Conservation (phyloP, 2,113 vertebrate species). For the Myiagra hebetior region DNA sequence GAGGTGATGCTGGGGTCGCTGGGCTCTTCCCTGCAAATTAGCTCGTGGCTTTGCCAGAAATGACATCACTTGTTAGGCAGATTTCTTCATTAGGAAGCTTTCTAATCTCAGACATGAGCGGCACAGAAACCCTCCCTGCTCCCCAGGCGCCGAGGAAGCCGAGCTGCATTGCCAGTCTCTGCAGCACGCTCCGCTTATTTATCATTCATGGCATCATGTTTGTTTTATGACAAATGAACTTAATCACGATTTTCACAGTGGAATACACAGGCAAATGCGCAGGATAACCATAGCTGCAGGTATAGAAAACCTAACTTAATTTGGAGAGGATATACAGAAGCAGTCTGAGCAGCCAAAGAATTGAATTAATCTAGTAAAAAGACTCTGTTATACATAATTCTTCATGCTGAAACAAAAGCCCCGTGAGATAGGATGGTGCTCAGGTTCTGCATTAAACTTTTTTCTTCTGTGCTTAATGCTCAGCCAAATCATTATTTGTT, state of each 20-base stretch:
- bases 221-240: slow-evolving; percentile 47
- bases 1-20: not conserved
- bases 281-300: slow-evolving; percentile 1
- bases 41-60: slow-evolving; percentile 14
- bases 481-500: slow-evolving; percentile 7
- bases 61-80: slow-evolving; percentile 10
- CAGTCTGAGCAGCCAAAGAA: not conserved
- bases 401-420: not conserved
- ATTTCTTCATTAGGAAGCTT: slow-evolving; percentile 43
- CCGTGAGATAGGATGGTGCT: not conserved
- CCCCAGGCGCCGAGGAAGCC: not conserved
- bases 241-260: slow-evolving; percentile 19
- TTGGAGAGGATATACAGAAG: not conserved
- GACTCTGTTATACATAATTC: not conserved
- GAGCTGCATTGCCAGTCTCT: not conserved
- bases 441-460: not conserved
- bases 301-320: slow-evolving; percentile 5
- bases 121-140: not conserved
- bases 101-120: not conserved
- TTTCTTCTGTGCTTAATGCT: not conserved
- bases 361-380: slow-evolving; percentile 27
- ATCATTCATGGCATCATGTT: slow-evolving; percentile 38
- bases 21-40: not conserved
- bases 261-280: not conserved
- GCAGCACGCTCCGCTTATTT: slow-evolving; percentile 7